Percentiles rank a stretch among this genome's conserved stretches.
These are phyloP conservation scores for Melipona bicolor DNA, from an alignment of 2,888 invertebrate species.

Conservation along the genomic window DNA sequence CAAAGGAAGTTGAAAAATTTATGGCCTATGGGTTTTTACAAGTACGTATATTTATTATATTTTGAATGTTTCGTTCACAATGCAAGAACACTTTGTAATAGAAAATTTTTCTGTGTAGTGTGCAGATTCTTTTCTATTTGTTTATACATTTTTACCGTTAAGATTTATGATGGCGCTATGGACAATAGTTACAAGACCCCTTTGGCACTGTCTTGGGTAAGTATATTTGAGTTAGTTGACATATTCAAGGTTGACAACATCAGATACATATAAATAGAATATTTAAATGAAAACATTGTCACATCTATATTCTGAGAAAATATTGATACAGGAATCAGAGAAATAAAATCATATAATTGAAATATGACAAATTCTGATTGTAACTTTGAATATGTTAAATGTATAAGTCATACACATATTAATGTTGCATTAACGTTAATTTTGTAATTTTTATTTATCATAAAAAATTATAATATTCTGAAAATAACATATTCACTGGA, in stretches of 20 bases:
- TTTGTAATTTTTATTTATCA: too few species aligned
- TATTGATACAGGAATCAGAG: background rate
- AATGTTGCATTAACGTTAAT: too few species aligned
- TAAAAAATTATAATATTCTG: too few species aligned
- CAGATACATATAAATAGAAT: background rate
- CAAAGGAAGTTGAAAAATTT: slow-evolving; percentile 95
- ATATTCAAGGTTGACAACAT: background rate
- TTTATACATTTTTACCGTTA: slow-evolving; percentile 98
- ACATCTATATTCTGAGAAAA: background rate
- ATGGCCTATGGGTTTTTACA: slow-evolving; percentile 97
- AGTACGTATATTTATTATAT: slow-evolving; percentile 78
- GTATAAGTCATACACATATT: too few species aligned
- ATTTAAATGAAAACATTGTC: background rate
- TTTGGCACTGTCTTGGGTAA: slow-evolving; percentile 91
- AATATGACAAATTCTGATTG: too few species aligned
- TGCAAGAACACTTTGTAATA: background rate
- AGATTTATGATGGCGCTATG: slow-evolving; percentile 95
- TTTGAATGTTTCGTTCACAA: background rate
- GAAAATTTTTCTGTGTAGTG: slow-evolving; percentile 86
- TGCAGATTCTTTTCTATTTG: slow-evolving; percentile 98
- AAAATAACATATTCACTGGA: too few species aligned
- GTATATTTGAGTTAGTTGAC: slow-evolving; percentile 55
- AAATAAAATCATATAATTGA: background rate
- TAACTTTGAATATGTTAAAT: too few species aligned
- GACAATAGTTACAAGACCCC: slow-evolving; percentile 90